phyloP scores from a whole-genome alignment of 2,888 invertebrate genomes.

The Syrphus vitripennis region DNA sequence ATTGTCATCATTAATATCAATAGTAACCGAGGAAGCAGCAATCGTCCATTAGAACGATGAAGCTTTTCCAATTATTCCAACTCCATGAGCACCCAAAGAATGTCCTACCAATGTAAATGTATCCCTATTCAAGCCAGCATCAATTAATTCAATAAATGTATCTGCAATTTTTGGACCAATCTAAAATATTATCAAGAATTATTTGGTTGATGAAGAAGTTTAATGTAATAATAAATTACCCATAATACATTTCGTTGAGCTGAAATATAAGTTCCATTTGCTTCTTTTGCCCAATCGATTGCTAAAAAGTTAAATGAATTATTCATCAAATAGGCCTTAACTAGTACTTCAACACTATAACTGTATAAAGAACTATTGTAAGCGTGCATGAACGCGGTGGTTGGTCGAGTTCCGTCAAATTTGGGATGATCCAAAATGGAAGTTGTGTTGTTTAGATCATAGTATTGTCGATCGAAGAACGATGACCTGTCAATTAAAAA shows the following conservation, averaged over 20 bases:
- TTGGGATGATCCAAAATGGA: background rate
- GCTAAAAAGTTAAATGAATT: background rate
- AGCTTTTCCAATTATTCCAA: slow-evolving; percentile 77
- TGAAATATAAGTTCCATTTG: background rate
- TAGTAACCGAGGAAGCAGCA: background rate
- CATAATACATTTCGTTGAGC: background rate
- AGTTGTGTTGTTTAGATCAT: background rate
- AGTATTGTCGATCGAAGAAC: background rate
- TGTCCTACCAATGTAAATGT: slow-evolving; percentile 79
- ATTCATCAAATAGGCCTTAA: background rate
- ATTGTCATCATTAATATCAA: no score
- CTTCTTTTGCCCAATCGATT: background rate
- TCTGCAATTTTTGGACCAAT: slow-evolving; percentile 75
- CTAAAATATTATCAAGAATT: slow-evolving; percentile 36
- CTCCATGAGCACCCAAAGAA: slow-evolving; percentile 79
- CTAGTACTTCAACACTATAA: background rate
- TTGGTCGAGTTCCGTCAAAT: background rate
- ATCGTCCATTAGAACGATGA: slow-evolving; percentile 10
- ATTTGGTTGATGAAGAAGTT: no score
- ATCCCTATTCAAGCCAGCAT: slow-evolving; percentile 76
- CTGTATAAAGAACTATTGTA: background rate
- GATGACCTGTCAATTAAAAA: no score
- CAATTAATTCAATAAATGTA: slow-evolving; percentile 75
- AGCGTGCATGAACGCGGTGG: background rate
- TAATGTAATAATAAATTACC: background rate